Evolutionary conservation across 1,140 invertebrate genomes (phyloP), one percentile per base, ranked within the genome.

Genomic region (Drosophila biarmipes): DNA sequence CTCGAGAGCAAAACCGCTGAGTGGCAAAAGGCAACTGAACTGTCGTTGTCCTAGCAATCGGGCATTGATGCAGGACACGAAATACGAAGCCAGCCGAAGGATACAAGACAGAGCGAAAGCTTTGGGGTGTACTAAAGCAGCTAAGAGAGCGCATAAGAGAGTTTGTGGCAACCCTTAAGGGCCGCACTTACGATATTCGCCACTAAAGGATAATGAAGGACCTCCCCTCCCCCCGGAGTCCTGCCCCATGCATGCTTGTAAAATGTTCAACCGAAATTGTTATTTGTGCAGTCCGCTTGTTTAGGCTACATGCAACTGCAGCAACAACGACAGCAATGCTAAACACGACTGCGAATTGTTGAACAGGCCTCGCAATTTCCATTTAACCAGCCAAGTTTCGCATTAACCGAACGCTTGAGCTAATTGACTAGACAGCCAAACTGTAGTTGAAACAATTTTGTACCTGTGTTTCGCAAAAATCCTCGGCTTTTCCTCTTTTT

Each of bases 261-360:
- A 74, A 71, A 81, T 68, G 81, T 86, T 63, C 74, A 78, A 67
- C 82, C 81, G 56, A 86, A 87, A 87, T 87, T 86, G 81, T 75
- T 86, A 87, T 86, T 85, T 80, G 78, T 67, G 74, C 78, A 55
- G 67, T 45, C 57, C 75, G 78, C 80, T 85, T 85, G 78, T 89
- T 79, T 76, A 52, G 74, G 64, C 66, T 75, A 87, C 80, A 78
- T 78, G 72, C 81, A 87, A 46, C 37, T 56, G 34, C 64, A 55
- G 37, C 53, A 54, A 57, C 57, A 69, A 42, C 35, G 68, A 66
- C 59, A 67, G 69, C 72, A 52, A 72, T 52, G 49, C 66, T 42
- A 52, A 66, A 77, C 63, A 73, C 57, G 64, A 61, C 54, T 67
- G 58, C 76, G 73, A 86, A 77, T 87, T 78, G 84, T 59, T 78